Evolutionary conservation across 2,888 invertebrate genomes (phyloP).

Genomic region (Helobdella robusta): DNA sequence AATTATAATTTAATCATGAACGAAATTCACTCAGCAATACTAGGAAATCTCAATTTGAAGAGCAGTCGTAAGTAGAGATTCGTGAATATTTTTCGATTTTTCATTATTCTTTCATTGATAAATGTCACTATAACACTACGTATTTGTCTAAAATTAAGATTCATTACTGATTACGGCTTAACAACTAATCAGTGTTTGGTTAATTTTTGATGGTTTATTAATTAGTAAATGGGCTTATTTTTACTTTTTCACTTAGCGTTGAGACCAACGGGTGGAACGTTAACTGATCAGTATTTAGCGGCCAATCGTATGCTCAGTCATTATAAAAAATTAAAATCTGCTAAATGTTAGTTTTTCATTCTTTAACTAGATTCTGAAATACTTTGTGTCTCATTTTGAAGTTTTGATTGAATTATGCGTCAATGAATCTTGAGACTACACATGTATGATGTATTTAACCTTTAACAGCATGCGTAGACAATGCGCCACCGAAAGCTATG

Average conservation of each 20-base stretch:
- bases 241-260: constrained; percentile 40
- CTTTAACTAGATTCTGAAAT: neutral
- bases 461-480: constrained; percentile 12
- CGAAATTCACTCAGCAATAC: constrained; percentile 11
- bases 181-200: too few relatives aligned
- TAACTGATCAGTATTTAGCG: constrained; percentile 45
- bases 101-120: neutral
- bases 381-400: too few relatives aligned
- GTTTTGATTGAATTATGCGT: too few relatives aligned
- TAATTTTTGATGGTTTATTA: too few relatives aligned
- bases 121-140: neutral
- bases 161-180: too few relatives aligned
- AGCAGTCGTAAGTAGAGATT: constrained; percentile 12
- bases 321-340: constrained; percentile 44
- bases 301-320: constrained; percentile 47
- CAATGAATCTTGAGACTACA: too few relatives aligned
- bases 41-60: constrained; percentile 18
- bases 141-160: neutral
- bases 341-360: constrained; percentile 36
- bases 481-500: constrained; percentile 11
- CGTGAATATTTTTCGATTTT: neutral
- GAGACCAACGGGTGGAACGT: constrained; percentile 43
- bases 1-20: constrained; percentile 10
- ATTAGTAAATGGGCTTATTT: too few relatives aligned
- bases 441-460: neutral